A percentile compares a stretch with the other conserved stretches of the same genome.
Evolutionary conservation across 1,140 invertebrate species (phyloP).

Genomic region (Lasioglossum baleicum): DNA sequence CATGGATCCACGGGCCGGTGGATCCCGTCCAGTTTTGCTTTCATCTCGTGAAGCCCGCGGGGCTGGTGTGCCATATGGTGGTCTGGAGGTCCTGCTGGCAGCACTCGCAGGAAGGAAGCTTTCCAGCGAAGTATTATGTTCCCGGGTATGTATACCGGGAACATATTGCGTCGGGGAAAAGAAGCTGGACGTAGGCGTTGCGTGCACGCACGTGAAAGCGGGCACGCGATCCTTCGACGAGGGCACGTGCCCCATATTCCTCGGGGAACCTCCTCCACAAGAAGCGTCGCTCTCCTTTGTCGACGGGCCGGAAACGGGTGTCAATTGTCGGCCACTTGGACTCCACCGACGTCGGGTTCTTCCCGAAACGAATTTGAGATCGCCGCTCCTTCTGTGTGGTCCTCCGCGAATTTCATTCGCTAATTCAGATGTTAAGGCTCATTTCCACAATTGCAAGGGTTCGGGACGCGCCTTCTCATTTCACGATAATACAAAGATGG

Average conservation of each 20-base stretch:
- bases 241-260: slow-evolving; percentile 70
- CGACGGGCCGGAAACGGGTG: slow-evolving; percentile 69
- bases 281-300: slow-evolving; percentile 43
- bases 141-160: slow-evolving; percentile 43
- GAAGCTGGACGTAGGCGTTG: slow-evolving; percentile 28
- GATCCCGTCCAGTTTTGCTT: slow-evolving; percentile 54
- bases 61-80: slow-evolving; percentile 54
- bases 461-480: too few relatives aligned
- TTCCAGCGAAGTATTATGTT: slow-evolving; percentile 69
- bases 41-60: slow-evolving; percentile 55
- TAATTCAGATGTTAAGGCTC: too few relatives aligned
- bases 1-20: slow-evolving; percentile 26
- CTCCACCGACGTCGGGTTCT: slow-evolving; percentile 25
- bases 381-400: slow-evolving; percentile 60
- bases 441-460: too few relatives aligned
- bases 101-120: slow-evolving; percentile 69
- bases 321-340: slow-evolving; percentile 68
- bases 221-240: slow-evolving; percentile 55
- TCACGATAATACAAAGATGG: too few relatives aligned
- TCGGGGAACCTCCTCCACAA: slow-evolving; percentile 36
- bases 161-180: slow-evolving; percentile 57
- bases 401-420: slow-evolving; percentile 35
- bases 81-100: slow-evolving; percentile 1
- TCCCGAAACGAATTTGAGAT: slow-evolving; percentile 43
- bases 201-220: slow-evolving; percentile 37